These are phyloP conservation scores for Diplogasteroides magnus DNA, from an alignment of 1,140 invertebrate genomes.

Conservation along the genomic window DNA sequence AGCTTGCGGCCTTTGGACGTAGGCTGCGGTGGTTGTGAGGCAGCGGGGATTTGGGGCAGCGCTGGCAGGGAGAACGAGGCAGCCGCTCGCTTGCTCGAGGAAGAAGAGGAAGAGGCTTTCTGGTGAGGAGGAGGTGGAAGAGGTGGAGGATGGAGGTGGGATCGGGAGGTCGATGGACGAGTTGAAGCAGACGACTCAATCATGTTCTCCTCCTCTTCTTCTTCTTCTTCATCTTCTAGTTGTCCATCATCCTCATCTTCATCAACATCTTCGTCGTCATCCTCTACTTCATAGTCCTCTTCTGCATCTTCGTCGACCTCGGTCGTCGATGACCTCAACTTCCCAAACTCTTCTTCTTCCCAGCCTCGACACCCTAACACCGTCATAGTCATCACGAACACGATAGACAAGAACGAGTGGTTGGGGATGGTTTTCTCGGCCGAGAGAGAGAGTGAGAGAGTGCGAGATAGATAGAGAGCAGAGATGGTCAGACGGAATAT, in stretches of 20 bases:
- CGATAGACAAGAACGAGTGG: no score
- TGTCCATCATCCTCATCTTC: slow-evolving; percentile 11
- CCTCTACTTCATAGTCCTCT: slow-evolving; percentile 21
- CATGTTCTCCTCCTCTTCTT: slow-evolving; percentile 1
- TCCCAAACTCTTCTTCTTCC: not conserved
- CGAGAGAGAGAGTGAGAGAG: no score
- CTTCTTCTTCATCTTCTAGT: not conserved
- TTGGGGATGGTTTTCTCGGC: no score
- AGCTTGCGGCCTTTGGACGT: no score
- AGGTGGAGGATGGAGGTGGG: slow-evolving; percentile 1
- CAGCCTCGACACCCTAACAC: no score
- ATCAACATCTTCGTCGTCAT: slow-evolving; percentile 17
- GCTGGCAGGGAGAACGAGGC: not conserved
- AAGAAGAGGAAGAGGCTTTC: not conserved
- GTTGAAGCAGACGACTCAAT: slow-evolving; percentile 2
- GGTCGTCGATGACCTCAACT: not conserved
- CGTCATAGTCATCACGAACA: no score
- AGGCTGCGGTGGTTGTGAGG: no score
- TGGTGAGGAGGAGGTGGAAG: not conserved
- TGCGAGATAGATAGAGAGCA: no score
- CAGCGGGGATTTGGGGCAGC: no score
- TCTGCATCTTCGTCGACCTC: slow-evolving; percentile 8
- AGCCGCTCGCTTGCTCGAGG: not conserved
- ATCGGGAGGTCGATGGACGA: slow-evolving; percentile 3
- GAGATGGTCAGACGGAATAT: no score